A percentile compares a stretch with the other conserved stretches of the same genome.
Evolutionary conservation across 2,888 invertebrate genomes (phyloP).

Genomic region (Ichneumoninae sp.): DNA sequence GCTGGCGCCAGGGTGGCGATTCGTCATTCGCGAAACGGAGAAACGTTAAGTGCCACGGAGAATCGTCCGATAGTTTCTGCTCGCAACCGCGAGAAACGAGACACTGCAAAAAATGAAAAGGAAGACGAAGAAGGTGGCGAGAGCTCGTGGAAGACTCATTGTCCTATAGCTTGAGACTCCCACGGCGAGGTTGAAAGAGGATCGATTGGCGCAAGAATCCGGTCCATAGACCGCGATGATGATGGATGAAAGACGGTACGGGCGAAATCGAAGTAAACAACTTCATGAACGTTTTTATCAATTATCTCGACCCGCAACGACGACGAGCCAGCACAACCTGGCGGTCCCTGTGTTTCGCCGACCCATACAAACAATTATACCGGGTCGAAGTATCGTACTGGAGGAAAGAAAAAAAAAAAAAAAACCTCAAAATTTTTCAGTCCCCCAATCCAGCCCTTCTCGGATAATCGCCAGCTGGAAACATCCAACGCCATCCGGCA

Average conservation of each 20-base stretch:
- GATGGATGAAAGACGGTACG: not conserved
- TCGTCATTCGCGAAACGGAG: not conserved
- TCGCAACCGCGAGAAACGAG: slow-evolving; percentile 24
- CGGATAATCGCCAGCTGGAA: not conserved
- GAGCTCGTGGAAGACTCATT: not conserved
- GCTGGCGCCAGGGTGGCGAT: not conserved
- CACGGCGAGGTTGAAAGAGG: not conserved
- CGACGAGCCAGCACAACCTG: not conserved
- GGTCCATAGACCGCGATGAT: not conserved
- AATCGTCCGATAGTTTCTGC: slow-evolving; percentile 1
- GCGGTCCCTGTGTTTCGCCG: too few species aligned
- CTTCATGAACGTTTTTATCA: not conserved
- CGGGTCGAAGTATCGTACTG: not conserved
- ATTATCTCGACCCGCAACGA: not conserved
- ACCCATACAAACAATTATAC: not conserved
- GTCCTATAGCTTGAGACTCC: not conserved
- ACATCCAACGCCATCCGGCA: not conserved
- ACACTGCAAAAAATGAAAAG: slow-evolving; percentile 3
- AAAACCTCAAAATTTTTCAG: not conserved
- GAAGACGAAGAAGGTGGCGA: not conserved
- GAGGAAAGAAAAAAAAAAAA: not conserved
- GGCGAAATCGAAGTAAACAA: not conserved
- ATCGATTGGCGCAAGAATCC: not conserved
- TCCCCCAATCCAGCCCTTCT: not conserved
- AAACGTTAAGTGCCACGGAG: slow-evolving; percentile 3